Conservation (phyloP, 1,140 invertebrate species). For the Drosophila navojoa region DNA sequence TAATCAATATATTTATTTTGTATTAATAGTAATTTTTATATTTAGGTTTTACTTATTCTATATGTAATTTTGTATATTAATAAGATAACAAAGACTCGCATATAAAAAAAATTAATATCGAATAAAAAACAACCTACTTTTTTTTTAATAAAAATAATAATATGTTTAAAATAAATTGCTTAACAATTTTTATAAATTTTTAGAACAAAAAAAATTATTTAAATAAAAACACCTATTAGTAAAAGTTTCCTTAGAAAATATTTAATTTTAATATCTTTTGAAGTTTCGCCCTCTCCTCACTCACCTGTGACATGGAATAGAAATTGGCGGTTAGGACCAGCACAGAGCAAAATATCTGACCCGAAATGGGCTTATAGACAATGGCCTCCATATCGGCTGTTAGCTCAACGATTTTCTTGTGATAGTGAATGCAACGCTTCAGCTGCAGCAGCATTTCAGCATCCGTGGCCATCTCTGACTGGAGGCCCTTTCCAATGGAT, state of each 20-base stretch:
- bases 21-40: too few species aligned
- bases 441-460: conserved; percentile 36
- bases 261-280: neutral
- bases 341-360: conserved; percentile 69
- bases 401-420: conserved; percentile 51
- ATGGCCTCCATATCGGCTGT: conserved; percentile 45
- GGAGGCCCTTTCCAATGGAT: conserved; percentile 18
- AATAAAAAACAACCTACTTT: too few species aligned
- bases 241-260: neutral
- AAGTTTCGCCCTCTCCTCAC: neutral
- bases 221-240: too few species aligned
- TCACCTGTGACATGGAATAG: conserved; percentile 69
- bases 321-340: conserved; percentile 76
- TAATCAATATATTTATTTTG: too few species aligned
- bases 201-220: too few species aligned
- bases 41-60: too few species aligned
- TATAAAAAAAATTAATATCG: too few species aligned
- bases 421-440: conserved; percentile 53
- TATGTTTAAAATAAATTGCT: too few species aligned
- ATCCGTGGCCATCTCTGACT: neutral
- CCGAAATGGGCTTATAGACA: conserved; percentile 65
- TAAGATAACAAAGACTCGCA: too few species aligned
- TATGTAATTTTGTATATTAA: too few species aligned
- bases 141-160: too few species aligned
- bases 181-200: too few species aligned